phyloP scores from a whole-genome alignment of 2,113 vertebrate species.

The Melanostigma gelatinosum region DNA sequence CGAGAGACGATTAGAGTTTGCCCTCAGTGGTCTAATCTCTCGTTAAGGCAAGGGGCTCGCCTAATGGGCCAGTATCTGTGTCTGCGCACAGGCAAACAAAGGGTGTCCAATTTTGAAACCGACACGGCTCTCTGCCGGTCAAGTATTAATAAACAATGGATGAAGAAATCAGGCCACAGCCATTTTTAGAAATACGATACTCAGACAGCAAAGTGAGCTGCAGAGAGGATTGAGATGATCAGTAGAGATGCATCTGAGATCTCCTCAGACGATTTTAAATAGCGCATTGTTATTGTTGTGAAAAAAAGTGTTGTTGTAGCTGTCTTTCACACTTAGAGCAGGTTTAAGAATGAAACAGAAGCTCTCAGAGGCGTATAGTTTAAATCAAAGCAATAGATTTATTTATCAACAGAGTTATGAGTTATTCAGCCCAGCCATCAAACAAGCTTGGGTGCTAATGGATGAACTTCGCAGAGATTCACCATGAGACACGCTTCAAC shows the following conservation, averaged over 20 bases:
- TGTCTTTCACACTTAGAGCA: too few relatives aligned
- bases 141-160: constrained; percentile 54
- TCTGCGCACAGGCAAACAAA: constrained; percentile 8
- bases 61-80: constrained; percentile 30
- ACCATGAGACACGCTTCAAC: too few relatives aligned
- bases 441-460: too few relatives aligned
- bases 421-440: too few relatives aligned
- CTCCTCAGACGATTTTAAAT: background rate
- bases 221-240: constrained; percentile 22
- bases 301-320: too few relatives aligned
- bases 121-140: constrained; percentile 45
- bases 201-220: constrained; percentile 10
- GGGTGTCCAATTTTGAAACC: constrained; percentile 59
- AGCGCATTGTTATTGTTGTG: too few relatives aligned
- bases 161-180: constrained; percentile 43
- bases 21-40: constrained; percentile 23
- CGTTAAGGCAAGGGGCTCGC: background rate
- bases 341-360: too few relatives aligned
- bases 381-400: too few relatives aligned
- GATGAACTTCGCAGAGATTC: too few relatives aligned
- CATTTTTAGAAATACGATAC: constrained; percentile 43
- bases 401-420: too few relatives aligned
- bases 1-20: constrained; percentile 7
- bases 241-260: background rate
- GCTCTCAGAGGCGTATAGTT: too few relatives aligned